These are phyloP conservation scores for Calephelis virginiensis DNA, from an alignment of 1,140 invertebrate genomes.

Conservation along the genomic window DNA sequence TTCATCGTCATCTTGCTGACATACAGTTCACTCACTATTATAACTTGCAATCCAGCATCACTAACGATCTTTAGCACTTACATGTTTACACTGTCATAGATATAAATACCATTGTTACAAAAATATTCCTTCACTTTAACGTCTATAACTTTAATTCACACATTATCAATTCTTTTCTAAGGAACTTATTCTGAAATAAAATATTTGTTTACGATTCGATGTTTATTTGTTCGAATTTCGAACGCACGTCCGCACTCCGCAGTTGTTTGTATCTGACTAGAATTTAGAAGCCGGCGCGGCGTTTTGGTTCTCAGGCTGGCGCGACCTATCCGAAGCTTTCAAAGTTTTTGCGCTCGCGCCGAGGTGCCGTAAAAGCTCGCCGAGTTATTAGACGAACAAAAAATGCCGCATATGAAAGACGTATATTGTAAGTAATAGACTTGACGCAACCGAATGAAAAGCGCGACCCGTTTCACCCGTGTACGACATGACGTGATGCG, in stretches of 20 bases:
- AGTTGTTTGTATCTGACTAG: constrained; percentile 46
- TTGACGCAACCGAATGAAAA: constrained; percentile 62
- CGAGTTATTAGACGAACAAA: constrained; percentile 72
- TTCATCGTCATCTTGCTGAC: constrained; percentile 75
- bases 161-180: constrained; percentile 18
- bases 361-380: constrained; percentile 72
- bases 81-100: constrained; percentile 52
- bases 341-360: constrained; percentile 70
- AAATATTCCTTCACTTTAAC: constrained; percentile 31
- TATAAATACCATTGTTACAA: constrained; percentile 34
- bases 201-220: constrained; percentile 13
- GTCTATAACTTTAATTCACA: constrained; percentile 20
- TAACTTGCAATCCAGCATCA: constrained; percentile 54
- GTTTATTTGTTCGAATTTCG: constrained; percentile 20
- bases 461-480: constrained; percentile 43
- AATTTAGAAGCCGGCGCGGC: constrained; percentile 21
- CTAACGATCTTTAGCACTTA: constrained; percentile 57
- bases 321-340: constrained; percentile 60
- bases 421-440: constrained; percentile 56
- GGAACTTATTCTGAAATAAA: constrained; percentile 36
- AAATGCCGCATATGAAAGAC: constrained; percentile 59
- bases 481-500: constrained; percentile 57
- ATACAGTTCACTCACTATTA: constrained; percentile 61
- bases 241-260: constrained; percentile 30
- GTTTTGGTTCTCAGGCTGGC: constrained; percentile 34